These are phyloP conservation scores for Campopleginae sp. DNA, from an alignment of 2,888 invertebrate genomes.

Conservation along the genomic window DNA sequence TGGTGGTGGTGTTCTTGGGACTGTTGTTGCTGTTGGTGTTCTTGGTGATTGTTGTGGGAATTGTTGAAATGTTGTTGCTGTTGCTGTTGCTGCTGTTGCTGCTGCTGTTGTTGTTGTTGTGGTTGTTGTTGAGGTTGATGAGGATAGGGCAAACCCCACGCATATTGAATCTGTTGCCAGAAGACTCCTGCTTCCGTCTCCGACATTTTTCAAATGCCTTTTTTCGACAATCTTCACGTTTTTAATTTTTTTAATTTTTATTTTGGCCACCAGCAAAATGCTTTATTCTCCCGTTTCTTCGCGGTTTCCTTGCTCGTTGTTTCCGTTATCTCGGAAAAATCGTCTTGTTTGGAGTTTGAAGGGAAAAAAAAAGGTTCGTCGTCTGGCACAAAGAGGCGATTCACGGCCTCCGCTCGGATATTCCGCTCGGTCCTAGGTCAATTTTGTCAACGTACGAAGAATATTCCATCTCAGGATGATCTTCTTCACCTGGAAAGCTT, in stretches of 20 bases:
- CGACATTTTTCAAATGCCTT: constrained; percentile 69
- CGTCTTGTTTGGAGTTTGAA: background rate
- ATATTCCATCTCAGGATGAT: background rate
- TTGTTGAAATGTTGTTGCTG: constrained; percentile 69
- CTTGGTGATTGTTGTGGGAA: no score
- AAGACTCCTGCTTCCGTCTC: constrained; percentile 76
- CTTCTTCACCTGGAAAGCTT: background rate
- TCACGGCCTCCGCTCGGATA: background rate
- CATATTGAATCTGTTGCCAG: constrained; percentile 81
- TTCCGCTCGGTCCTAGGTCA: background rate
- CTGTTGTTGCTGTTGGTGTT: constrained; percentile 73
- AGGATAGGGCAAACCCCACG: constrained; percentile 75
- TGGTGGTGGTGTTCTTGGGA: constrained; percentile 68
- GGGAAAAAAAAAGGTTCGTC: no score
- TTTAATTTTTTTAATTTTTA: background rate
- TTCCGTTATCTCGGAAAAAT: background rate
- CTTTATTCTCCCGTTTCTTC: background rate
- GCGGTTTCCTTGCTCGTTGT: background rate
- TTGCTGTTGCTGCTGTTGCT: constrained; percentile 56
- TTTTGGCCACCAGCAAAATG: background rate
- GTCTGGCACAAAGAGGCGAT: background rate
- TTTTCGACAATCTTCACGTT: constrained; percentile 8
- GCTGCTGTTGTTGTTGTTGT: constrained; percentile 62
- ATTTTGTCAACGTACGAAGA: background rate
- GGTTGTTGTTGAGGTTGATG: constrained; percentile 74